These are phyloP conservation scores for Epizoanthus scotinus DNA, from an alignment of 92 coral and sea anemone genomes.

Conservation along the genomic window DNA sequence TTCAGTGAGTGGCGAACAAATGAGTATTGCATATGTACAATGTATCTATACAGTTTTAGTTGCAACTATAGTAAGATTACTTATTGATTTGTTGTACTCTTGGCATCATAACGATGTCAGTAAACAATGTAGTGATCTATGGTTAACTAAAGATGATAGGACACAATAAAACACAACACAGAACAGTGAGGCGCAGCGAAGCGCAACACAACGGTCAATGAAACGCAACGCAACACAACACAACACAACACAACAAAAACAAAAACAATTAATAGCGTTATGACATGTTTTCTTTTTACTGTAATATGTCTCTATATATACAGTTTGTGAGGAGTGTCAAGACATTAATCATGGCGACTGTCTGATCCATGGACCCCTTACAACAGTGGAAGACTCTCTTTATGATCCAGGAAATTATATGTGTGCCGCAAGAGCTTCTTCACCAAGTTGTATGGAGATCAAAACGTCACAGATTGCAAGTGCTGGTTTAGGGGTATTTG, in stretches of 20 bases:
- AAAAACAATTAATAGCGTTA: too few relatives aligned
- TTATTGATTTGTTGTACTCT: too few relatives aligned
- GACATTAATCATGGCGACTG: slow-evolving; percentile 79
- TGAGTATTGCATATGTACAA: too few relatives aligned
- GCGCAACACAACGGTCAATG: neutral
- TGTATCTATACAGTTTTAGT: too few relatives aligned
- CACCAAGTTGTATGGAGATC: slow-evolving; percentile 60
- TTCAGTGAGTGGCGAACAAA: too few relatives aligned
- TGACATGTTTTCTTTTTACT: neutral
- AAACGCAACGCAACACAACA: neutral
- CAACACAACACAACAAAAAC: neutral
- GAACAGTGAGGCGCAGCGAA: neutral
- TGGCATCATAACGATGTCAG: too few relatives aligned
- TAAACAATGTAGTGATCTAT: too few relatives aligned
- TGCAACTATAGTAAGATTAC: too few relatives aligned
- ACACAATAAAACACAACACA: too few relatives aligned
- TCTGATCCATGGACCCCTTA: slow-evolving; percentile 71
- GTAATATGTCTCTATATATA: neutral
- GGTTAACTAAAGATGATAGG: too few relatives aligned
- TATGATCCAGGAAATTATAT: neutral
- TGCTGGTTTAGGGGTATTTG: slow-evolving; percentile 80
- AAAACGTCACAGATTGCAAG: slow-evolving; percentile 63
- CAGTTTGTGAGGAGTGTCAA: slow-evolving; percentile 87
- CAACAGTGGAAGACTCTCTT: slow-evolving; percentile 45
- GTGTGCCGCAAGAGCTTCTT: slow-evolving; percentile 54